phyloP scores from a whole-genome alignment of 2,797 vertebrate species.

The Cossypha niveicapilla region DNA sequence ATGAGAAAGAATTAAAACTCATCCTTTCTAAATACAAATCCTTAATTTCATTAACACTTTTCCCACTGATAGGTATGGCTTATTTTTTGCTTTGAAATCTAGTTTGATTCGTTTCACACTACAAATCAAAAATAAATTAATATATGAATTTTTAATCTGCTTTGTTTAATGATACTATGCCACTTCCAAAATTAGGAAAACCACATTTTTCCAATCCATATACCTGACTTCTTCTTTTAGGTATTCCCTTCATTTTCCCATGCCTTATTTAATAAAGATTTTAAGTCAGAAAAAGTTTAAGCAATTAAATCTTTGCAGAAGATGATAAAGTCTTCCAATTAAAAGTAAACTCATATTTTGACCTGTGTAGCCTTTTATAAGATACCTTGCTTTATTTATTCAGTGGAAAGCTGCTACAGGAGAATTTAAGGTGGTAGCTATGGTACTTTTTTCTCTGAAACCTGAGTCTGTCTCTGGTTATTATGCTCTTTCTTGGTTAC shows the following conservation, averaged over 20 bases:
- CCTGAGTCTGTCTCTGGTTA: not conserved
- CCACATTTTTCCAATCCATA: not conserved
- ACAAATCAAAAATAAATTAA: not conserved
- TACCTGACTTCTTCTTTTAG: not conserved
- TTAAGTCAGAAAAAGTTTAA: not conserved
- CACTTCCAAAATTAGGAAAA: not conserved
- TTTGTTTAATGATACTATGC: not conserved
- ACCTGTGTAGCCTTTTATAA: not conserved
- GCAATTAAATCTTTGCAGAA: not conserved
- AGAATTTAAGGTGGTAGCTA: not conserved
- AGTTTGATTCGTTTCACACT: not conserved
- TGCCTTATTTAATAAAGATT: not conserved
- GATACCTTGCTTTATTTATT: not conserved
- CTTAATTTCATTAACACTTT: not conserved
- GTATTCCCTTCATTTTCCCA: not conserved
- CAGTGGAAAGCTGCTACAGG: not conserved
- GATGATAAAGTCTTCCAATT: not conserved
- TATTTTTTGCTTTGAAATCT: not conserved
- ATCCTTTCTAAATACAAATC: not conserved
- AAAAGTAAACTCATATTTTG: conserved; percentile 9
- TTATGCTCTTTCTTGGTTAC: not conserved
- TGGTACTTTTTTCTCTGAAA: not conserved
- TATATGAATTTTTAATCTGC: not conserved
- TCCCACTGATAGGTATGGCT: not conserved
- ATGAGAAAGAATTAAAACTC: not conserved